Evolutionary conservation across 2,888 invertebrate species (phyloP).

Genomic region (Epinotia demarniana): DNA sequence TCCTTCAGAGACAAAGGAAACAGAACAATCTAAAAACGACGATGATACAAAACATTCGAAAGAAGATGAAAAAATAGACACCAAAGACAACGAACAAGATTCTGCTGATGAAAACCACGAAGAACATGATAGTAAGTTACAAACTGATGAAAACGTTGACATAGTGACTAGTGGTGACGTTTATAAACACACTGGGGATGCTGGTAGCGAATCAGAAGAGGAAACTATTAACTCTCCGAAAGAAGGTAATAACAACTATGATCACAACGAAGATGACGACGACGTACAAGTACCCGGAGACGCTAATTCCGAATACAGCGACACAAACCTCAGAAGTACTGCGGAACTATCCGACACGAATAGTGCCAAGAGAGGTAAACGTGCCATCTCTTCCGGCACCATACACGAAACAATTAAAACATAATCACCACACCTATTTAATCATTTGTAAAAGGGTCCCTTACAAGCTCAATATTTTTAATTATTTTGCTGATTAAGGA

Average conservation of each 20-base stretch:
- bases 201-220: slow-evolving; percentile 53
- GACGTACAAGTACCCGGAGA: slow-evolving; percentile 83
- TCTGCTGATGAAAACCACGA: slow-evolving; percentile 45
- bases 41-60: slow-evolving; percentile 24
- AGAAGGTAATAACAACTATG: slow-evolving; percentile 76
- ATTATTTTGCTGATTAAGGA: slow-evolving; percentile 84
- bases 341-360: slow-evolving; percentile 70
- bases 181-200: slow-evolving; percentile 34
- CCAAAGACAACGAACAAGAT: slow-evolving; percentile 45
- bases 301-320: slow-evolving; percentile 73
- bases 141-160: slow-evolving; percentile 34
- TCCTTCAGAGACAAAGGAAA: slow-evolving; percentile 47
- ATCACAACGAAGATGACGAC: slow-evolving; percentile 81
- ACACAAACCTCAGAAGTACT: slow-evolving; percentile 70
- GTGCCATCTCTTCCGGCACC: slow-evolving; percentile 76
- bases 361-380: slow-evolving; percentile 78
- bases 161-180: slow-evolving; percentile 35
- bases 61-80: slow-evolving; percentile 38
- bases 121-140: slow-evolving; percentile 48
- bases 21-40: slow-evolving; percentile 41
- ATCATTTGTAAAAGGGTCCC: slow-evolving; percentile 76
- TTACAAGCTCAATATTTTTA: slow-evolving; percentile 81
- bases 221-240: slow-evolving; percentile 61
- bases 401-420: slow-evolving; percentile 75
- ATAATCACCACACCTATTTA: slow-evolving; percentile 64